Evolutionary conservation across 2,888 invertebrate species (phyloP).

Genomic region (Oscheius myriophilus): DNA sequence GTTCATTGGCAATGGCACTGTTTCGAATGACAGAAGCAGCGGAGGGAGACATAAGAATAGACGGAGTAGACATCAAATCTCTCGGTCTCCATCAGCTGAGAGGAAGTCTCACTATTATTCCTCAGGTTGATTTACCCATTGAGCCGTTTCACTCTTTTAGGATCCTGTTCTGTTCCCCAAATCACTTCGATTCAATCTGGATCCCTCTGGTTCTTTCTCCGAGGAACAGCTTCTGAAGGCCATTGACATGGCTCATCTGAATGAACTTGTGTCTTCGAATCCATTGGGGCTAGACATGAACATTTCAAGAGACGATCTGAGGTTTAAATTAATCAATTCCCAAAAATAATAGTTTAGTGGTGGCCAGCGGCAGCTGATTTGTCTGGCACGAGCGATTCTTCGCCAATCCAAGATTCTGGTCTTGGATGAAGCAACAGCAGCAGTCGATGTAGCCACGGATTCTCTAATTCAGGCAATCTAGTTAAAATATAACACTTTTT

Average conservation of each 20-base stretch:
- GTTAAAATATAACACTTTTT: slow-evolving; percentile 69
- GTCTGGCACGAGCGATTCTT: slow-evolving; percentile 70
- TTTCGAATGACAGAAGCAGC: slow-evolving; percentile 68
- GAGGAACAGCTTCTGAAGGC: slow-evolving; percentile 89
- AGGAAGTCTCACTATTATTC: slow-evolving; percentile 84
- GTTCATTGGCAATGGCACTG: slow-evolving; percentile 67
- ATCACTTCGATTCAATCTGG: slow-evolving; percentile 84
- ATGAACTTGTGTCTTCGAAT: slow-evolving; percentile 79
- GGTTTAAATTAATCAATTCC: slow-evolving; percentile 76
- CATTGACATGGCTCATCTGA: slow-evolving; percentile 88
- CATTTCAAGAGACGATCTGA: slow-evolving; percentile 87
- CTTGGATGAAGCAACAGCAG: slow-evolving; percentile 75
- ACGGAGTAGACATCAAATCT: slow-evolving; percentile 75
- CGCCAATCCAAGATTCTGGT: slow-evolving; percentile 75
- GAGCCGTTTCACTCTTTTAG: slow-evolving; percentile 49
- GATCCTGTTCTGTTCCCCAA: slow-evolving; percentile 10
- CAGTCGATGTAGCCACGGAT: slow-evolving; percentile 75
- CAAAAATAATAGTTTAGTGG: slow-evolving; percentile 68
- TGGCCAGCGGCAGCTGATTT: slow-evolving; percentile 71
- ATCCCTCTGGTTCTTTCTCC: slow-evolving; percentile 83
- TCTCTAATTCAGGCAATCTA: slow-evolving; percentile 77
- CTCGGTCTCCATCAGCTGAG: slow-evolving; percentile 87
- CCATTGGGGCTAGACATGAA: slow-evolving; percentile 83
- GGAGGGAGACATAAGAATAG: slow-evolving; percentile 64
- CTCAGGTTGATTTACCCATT: slow-evolving; percentile 71